Evolutionary conservation across 2,797 vertebrate species (phyloP).

Genomic region (Labeo calbasu): DNA sequence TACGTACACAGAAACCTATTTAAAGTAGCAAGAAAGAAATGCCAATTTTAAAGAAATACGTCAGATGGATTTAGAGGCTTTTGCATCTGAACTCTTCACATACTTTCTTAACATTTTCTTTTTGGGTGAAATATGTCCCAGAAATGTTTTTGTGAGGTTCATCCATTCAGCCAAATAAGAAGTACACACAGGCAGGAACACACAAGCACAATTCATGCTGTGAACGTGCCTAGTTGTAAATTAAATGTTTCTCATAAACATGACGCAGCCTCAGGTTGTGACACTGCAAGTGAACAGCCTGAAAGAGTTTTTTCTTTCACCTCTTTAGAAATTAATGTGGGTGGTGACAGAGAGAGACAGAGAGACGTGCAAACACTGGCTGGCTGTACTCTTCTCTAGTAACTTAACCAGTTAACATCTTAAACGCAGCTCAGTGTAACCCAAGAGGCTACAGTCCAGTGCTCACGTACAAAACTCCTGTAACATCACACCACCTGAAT

Average conservation of each 20-base stretch:
- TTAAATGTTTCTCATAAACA: slow-evolving; percentile 5
- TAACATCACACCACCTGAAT: slow-evolving; percentile 54
- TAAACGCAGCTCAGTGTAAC: slow-evolving; percentile 45
- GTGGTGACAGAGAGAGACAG: slow-evolving; percentile 38
- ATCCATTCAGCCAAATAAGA: neutral
- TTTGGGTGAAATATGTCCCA: neutral
- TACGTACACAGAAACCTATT: too few species aligned
- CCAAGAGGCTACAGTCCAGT: slow-evolving; percentile 47
- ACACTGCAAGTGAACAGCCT: neutral
- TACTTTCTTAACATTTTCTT: neutral
- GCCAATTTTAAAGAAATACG: too few species aligned
- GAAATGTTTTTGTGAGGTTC: neutral
- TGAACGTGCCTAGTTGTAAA: neutral
- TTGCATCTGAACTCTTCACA: too few species aligned
- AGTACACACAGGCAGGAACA: slow-evolving; percentile 2
- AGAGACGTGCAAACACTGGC: slow-evolving; percentile 34
- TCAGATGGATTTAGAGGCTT: too few species aligned
- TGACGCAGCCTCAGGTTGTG: slow-evolving; percentile 13
- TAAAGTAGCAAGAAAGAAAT: too few species aligned
- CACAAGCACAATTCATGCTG: neutral
- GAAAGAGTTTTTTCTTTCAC: slow-evolving; percentile 36
- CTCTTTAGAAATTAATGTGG: slow-evolving; percentile 49
- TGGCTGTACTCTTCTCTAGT: slow-evolving; percentile 27
- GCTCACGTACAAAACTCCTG: slow-evolving; percentile 38
- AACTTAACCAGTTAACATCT: slow-evolving; percentile 38